Base-by-base conservation (phyloP, 2,888 invertebrate genomes). In the Fissipunctia ypsillon region DNA sequence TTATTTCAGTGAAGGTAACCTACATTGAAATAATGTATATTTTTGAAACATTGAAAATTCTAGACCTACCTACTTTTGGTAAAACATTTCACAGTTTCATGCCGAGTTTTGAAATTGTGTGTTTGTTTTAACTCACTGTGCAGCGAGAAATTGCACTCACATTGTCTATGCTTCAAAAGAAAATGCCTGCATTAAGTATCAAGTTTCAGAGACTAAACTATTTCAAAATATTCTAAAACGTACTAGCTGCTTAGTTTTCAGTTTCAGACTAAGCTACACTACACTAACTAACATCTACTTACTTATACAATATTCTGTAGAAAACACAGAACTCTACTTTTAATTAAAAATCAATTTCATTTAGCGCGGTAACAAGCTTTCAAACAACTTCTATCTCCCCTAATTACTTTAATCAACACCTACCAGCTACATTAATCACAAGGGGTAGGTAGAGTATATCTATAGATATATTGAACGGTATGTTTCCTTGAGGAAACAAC, bases 331-430 rank as follows among this genome's bases (percentile, higher is more conserved):
- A 28, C 43, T 35, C 48, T 19, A 69, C 63, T 31, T 80, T 78
- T 80, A 80, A 82, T 80, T 80, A 82, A 83, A 81, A 83, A 86
- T 81, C 81, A 81, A 86, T 84, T 77, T 65, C 64, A 56, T 71
- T 76, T 59, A 59, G 52, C 68, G 56, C 65, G 35, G 66, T 63
- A 73, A 59, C 72, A 61, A 63, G 56, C 83, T 72, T 79, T 79
- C 73, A 79, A 86, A 81, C 73, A 73, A 76, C 76, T 73, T 66
- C 71, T 84, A 76, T 84, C 83, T 81, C 74, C 79, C 75, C 67
- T 86, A 84, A 85, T 86, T 87, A 73, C 78, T 85, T 85, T 87
- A 87, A 84, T 87, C 86, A 86, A 87, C 81, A 85, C 75, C 71
- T 78, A 61, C 74, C 67, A 73, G 78, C 78, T 77, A 66, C 77